Evolutionary conservation across 2,113 vertebrate species (phyloP).

Genomic region (Callipepla californica): DNA sequence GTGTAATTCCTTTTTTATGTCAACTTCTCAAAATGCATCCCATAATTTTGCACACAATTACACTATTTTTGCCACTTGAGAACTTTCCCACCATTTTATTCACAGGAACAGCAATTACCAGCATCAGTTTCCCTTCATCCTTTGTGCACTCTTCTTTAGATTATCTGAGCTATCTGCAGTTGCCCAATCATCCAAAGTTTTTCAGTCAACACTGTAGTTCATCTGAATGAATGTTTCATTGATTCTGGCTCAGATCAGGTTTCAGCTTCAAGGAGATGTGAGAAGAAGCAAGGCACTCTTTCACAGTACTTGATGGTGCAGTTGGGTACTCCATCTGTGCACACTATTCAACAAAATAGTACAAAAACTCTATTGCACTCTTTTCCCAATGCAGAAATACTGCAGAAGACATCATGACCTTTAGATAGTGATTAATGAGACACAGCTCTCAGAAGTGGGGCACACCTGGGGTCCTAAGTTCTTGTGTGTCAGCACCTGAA

Average conservation of each 20-base stretch:
- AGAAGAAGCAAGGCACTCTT: neutral
- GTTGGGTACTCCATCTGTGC: neutral
- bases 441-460: neutral
- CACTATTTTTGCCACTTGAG: neutral
- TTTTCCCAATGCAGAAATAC: neutral
- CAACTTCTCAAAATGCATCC: neutral
- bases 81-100: neutral
- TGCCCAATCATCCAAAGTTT: neutral
- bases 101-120: neutral
- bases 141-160: neutral
- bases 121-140: neutral
- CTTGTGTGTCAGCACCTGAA: neutral
- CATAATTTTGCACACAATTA: neutral
- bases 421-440: neutral
- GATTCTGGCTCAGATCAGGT: neutral
- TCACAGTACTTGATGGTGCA: neutral
- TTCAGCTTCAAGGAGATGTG: neutral
- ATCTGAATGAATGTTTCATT: neutral
- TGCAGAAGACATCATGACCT: neutral
- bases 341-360: neutral
- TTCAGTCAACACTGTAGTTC: neutral
- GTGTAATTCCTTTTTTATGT: neutral
- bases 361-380: neutral
- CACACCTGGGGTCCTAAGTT: neutral
- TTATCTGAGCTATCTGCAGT: neutral